Percentiles rank a stretch among this genome's conserved stretches.
phyloP scores from a whole-genome alignment of 2,797 vertebrate species.

The Brachymystax lenok region DNA sequence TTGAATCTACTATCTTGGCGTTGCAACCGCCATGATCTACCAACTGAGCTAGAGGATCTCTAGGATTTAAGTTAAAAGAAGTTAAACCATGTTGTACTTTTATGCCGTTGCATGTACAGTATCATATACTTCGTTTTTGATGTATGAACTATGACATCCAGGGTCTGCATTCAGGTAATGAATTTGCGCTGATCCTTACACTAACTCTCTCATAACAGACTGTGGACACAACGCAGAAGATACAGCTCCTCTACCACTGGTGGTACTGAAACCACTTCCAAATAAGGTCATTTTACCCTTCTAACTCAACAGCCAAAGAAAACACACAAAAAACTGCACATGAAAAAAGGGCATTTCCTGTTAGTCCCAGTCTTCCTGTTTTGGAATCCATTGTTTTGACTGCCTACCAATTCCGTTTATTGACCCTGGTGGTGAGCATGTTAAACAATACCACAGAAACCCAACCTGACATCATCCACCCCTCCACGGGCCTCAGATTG shows the following conservation, averaged over 20 bases:
- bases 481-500: background rate
- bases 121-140: no score
- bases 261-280: background rate
- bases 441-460: slow-evolving; percentile 9
- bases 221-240: background rate
- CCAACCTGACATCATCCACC: slow-evolving; percentile 15
- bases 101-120: no score
- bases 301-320: background rate
- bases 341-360: slow-evolving; percentile 13
- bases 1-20: background rate
- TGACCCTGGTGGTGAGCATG: background rate
- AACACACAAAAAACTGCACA: background rate
- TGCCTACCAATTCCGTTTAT: slow-evolving; percentile 8
- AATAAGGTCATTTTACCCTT: slow-evolving; percentile 1
- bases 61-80: no score
- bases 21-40: background rate
- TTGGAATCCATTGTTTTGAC: slow-evolving; percentile 18
- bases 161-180: no score
- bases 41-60: background rate
- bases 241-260: background rate
- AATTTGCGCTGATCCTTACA: no score
- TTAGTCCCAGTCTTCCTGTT: slow-evolving; percentile 8
- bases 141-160: no score
- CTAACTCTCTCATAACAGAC: background rate
- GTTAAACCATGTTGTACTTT: no score